Conservation (phyloP, 2,113 vertebrate species). For the Oncorhynchus tshawytscha region DNA sequence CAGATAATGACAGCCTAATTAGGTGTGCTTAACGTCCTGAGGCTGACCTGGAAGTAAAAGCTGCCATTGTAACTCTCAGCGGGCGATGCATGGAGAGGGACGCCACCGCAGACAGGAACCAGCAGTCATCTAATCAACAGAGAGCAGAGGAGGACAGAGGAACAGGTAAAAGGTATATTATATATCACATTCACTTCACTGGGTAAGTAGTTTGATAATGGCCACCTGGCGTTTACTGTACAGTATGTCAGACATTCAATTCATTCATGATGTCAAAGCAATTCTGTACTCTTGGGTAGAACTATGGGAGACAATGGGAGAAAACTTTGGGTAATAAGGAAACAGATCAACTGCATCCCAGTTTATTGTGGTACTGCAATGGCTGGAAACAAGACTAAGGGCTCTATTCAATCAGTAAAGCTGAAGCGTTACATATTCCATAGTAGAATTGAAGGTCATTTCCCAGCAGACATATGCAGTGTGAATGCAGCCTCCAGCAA, state of each 20-base stretch:
- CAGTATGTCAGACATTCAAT: background rate
- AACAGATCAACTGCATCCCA: too few species aligned
- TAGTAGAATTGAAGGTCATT: too few species aligned
- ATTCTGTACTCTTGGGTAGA: too few species aligned
- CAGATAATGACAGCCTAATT: background rate
- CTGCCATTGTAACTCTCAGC: conserved; percentile 67
- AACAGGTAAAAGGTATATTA: background rate
- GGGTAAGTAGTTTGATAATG: background rate
- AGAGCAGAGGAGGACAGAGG: background rate
- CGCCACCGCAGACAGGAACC: conserved; percentile 74
- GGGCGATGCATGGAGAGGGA: conserved; percentile 63
- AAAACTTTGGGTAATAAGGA: too few species aligned
- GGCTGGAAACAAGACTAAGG: too few species aligned
- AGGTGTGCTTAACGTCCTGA: background rate
- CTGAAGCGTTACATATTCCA: background rate
- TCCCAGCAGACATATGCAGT: too few species aligned
- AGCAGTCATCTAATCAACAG: conserved; percentile 71
- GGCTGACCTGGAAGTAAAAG: conserved; percentile 71
- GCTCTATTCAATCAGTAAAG: too few species aligned
- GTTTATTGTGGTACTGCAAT: too few species aligned
- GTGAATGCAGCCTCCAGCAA: too few species aligned
- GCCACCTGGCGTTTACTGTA: background rate
- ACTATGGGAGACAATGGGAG: too few species aligned
- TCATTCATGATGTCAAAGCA: too few species aligned
- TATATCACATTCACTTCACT: background rate